Evolutionary conservation across 2,888 invertebrate genomes (phyloP), one percentile per base, ranked within the genome.

Genomic region (Drosophila phalerata): DNA sequence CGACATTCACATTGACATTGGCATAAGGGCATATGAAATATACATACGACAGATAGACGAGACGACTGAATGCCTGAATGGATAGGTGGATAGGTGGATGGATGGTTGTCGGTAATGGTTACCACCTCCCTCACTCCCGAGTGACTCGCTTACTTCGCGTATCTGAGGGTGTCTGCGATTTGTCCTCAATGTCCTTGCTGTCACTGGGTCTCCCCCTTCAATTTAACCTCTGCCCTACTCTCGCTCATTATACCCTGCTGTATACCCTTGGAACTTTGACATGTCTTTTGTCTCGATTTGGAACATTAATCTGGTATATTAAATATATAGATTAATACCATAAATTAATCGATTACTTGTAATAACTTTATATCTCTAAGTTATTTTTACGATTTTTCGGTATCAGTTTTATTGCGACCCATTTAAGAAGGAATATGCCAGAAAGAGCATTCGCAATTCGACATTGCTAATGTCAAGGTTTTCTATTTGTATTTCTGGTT

Each of bases 11-110:
- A 61, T 43, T 32, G 10, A 13, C 34, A 55, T 28, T 28, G 64
- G 73, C 83, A 81, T 53, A 60, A 61, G 72, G 79, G 73, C 76
- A 83, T 88, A 85, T 88, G 76, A 87, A 87, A 85, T 82, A 87
- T 87, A 87, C 78, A 84, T 82, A 76, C 82, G 72, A 64, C 62
- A 72, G 72, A 69, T 56, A 56, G 48, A 32, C 60, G 53, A 42
- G 37, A 28, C 60, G 55, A 42, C 9, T 42, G 53, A 57, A 47
- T 74, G 67, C 66, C 48, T 60, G 57, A 56, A 47, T 69, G 62
- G 51, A 13, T 62, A 37, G 30, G 55, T 79, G 51, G 65, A 48
- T 65, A 65, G 47, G 49, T 69, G 69, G 34, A 22, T 53, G 42
- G 28, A 47, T 68, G 64, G 45, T 17, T 76, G 77, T 67, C 81